These are phyloP conservation scores for Pimephales promelas DNA, from an alignment of 2,113 vertebrate genomes.

Conservation along the genomic window DNA sequence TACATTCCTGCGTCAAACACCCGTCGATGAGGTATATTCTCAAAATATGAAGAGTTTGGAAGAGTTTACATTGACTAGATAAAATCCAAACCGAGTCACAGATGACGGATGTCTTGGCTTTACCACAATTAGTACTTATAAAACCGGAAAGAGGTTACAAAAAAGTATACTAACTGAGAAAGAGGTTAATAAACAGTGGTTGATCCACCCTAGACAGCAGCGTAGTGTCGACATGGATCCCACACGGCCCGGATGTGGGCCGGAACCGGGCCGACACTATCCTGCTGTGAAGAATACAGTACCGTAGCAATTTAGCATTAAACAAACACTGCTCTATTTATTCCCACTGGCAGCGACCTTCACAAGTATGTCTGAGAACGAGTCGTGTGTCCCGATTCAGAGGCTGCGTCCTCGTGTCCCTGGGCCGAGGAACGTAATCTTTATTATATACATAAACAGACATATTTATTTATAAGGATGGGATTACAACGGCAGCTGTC, in stretches of 20 bases:
- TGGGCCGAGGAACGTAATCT: too few relatives aligned
- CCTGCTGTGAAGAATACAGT: neutral
- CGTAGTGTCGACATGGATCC: too few relatives aligned
- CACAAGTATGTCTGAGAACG: neutral
- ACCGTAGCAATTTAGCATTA: neutral
- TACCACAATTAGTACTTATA: too few relatives aligned
- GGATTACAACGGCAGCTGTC: too few relatives aligned
- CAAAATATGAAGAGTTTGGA: conserved; percentile 3
- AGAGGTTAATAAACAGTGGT: neutral
- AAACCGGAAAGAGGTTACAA: too few relatives aligned
- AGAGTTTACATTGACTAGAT: neutral
- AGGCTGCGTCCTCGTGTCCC: too few relatives aligned
- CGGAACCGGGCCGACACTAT: too few relatives aligned
- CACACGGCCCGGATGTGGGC: too few relatives aligned
- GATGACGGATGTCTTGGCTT: neutral
- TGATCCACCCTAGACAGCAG: too few relatives aligned
- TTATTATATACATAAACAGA: too few relatives aligned
- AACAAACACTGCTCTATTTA: conserved; percentile 2
- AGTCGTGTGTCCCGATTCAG: too few relatives aligned
- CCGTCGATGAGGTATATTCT: conserved; percentile 7
- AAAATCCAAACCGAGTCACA: neutral
- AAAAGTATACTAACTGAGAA: neutral
- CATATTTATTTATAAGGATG: too few relatives aligned
- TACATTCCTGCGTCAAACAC: conserved; percentile 5
- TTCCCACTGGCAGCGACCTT: neutral